phyloP scores from a whole-genome alignment of 2,888 invertebrate species.

The Protodeltote pygarga region DNA sequence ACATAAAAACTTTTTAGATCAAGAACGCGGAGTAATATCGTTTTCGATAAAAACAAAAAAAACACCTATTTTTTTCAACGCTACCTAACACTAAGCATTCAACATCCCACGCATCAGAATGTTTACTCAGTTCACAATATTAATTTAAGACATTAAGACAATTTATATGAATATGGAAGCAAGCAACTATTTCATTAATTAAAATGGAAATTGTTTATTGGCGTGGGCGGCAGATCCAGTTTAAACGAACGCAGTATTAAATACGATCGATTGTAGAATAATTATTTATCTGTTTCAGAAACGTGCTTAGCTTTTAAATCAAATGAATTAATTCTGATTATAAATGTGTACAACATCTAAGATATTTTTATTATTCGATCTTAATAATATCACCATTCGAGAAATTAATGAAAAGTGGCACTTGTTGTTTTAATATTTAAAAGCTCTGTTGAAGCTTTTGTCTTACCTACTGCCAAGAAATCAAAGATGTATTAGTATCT shows the following conservation, averaged over 20 bases:
- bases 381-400: too few relatives aligned
- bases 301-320: slow-evolving; percentile 53
- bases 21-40: too few relatives aligned
- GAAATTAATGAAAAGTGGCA: too few relatives aligned
- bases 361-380: too few relatives aligned
- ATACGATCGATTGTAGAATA: slow-evolving; percentile 60
- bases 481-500: too few relatives aligned
- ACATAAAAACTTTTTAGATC: too few relatives aligned
- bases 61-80: slow-evolving; percentile 18
- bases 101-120: slow-evolving; percentile 37
- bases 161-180: slow-evolving; percentile 56
- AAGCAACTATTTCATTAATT: slow-evolving; percentile 67
- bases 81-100: slow-evolving; percentile 31
- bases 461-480: too few relatives aligned
- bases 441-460: too few relatives aligned
- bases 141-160: slow-evolving; percentile 53
- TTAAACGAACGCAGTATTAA: slow-evolving; percentile 59
- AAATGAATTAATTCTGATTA: slow-evolving; percentile 44
- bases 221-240: slow-evolving; percentile 69
- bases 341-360: slow-evolving; percentile 28
- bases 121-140: slow-evolving; percentile 48
- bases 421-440: too few relatives aligned
- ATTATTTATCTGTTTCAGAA: slow-evolving; percentile 56
- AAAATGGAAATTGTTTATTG: slow-evolving; percentile 69
- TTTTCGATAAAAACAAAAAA: slow-evolving; percentile 24